phyloP scores from a whole-genome alignment of 2,888 invertebrate species.

The Podabrus alpinus region DNA sequence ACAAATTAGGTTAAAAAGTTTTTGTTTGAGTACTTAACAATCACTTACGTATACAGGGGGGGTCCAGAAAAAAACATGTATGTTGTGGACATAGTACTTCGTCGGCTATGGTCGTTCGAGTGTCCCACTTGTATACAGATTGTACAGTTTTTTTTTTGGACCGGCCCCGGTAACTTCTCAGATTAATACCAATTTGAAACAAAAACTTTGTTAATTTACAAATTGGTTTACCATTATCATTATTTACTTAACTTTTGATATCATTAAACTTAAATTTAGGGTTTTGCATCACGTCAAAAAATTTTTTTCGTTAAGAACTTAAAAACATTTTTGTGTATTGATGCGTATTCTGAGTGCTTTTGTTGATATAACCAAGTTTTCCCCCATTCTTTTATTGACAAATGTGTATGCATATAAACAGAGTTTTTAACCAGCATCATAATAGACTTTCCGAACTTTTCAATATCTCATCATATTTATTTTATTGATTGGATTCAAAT shows the following conservation, averaged over 20 bases:
- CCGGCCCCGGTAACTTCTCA: not conserved
- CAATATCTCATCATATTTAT: conserved; percentile 15
- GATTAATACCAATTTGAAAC: not conserved
- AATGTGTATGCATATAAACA: conserved; percentile 8
- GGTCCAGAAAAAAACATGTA: not conserved
- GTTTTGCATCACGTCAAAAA: not conserved
- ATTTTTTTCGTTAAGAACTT: not conserved
- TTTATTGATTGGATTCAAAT: conserved; percentile 8
- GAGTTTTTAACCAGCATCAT: conserved; percentile 6
- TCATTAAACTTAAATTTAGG: not conserved
- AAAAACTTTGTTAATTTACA: not conserved
- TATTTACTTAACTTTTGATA: not conserved
- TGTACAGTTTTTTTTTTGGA: too few species aligned
- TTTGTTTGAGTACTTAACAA: not conserved
- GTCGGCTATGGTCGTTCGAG: not conserved
- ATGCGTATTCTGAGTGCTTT: not conserved
- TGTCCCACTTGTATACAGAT: not conserved
- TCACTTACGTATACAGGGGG: not conserved
- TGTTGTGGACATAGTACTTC: not conserved
- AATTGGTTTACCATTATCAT: not conserved
- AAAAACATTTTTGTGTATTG: not conserved
- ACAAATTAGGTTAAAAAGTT: not conserved
- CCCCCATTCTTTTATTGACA: not conserved
- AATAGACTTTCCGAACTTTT: conserved; percentile 13
- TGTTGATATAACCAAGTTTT: not conserved